Evolutionary conservation across 1,140 invertebrate genomes (phyloP).

Genomic region (Drosophila albomicans): DNA sequence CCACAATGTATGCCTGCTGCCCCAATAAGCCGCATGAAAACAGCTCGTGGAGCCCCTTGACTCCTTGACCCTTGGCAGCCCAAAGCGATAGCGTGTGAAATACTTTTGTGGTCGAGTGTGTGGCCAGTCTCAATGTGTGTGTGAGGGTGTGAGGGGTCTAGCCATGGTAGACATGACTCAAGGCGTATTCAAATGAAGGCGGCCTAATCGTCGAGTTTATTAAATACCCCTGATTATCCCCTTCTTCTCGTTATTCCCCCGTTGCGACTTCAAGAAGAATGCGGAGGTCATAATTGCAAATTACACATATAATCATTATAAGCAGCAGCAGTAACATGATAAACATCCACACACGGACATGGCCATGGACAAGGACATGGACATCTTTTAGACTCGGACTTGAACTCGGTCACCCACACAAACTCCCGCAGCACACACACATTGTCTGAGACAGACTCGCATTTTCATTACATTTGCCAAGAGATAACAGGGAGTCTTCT

Average conservation of each 20-base stretch:
- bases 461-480: constrained; percentile 25
- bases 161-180: constrained; percentile 21
- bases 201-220: constrained; percentile 40
- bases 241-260: background rate
- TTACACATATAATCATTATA: constrained; percentile 69
- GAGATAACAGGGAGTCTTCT: background rate
- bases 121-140: constrained; percentile 13
- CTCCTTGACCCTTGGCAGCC: constrained; percentile 20
- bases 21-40: constrained; percentile 4
- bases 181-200: constrained; percentile 57
- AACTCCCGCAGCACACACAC: constrained; percentile 9
- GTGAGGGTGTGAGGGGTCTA: background rate
- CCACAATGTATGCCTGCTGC: background rate
- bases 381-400: background rate
- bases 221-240: constrained; percentile 28
- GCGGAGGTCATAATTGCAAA: constrained; percentile 75
- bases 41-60: constrained; percentile 40
- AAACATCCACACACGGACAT: constrained; percentile 24
- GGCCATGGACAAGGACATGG: constrained; percentile 1
- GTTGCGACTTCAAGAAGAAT: background rate
- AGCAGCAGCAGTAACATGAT: constrained; percentile 14
- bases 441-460: constrained; percentile 7
- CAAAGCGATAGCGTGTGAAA: constrained; percentile 49
- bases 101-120: constrained; percentile 56
- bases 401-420: constrained; percentile 13